These are phyloP conservation scores for Aphelenchoides bicaudatus DNA, from an alignment of 2,888 invertebrate genomes.

Conservation along the genomic window DNA sequence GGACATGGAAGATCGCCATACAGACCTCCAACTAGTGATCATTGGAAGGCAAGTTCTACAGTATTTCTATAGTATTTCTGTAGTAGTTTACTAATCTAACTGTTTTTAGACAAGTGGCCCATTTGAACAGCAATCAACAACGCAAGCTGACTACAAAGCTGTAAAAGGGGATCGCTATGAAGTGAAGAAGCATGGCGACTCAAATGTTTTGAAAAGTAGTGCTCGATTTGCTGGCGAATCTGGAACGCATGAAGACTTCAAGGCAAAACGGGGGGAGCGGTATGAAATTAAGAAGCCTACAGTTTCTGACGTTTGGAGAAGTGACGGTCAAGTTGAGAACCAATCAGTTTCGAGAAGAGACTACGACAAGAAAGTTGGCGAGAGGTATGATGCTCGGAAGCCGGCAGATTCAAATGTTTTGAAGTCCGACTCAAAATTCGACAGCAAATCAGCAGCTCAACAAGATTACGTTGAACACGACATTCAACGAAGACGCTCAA, in stretches of 20 bases:
- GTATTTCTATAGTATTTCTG: no score
- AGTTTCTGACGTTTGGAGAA: conserved; percentile 19
- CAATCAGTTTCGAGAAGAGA: conserved; percentile 26
- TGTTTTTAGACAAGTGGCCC: no score
- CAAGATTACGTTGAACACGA: conserved; percentile 13
- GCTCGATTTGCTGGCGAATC: conserved; percentile 27
- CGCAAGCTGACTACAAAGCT: conserved; percentile 20
- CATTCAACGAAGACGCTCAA: no score
- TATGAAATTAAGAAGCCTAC: conserved; percentile 20
- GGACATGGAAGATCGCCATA: neutral
- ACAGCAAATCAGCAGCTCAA: conserved; percentile 23
- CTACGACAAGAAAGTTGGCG: conserved; percentile 32
- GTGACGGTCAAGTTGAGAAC: conserved; percentile 26
- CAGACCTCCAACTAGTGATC: neutral
- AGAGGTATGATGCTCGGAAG: conserved; percentile 30
- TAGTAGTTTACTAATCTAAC: no score
- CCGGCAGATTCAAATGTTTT: conserved; percentile 40
- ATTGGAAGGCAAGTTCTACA: no score
- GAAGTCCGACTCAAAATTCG: conserved; percentile 32
- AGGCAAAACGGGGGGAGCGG: conserved; percentile 24
- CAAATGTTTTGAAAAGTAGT: conserved; percentile 31
- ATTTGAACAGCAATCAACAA: no score
- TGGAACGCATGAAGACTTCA: conserved; percentile 27
- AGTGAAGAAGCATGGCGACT: conserved; percentile 27
- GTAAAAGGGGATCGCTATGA: conserved; percentile 28